Percentiles rank a stretch among this genome's conserved stretches.
These are phyloP conservation scores for Chloebia gouldiae DNA, from an alignment of 2,113 vertebrate genomes.

Conservation along the genomic window DNA sequence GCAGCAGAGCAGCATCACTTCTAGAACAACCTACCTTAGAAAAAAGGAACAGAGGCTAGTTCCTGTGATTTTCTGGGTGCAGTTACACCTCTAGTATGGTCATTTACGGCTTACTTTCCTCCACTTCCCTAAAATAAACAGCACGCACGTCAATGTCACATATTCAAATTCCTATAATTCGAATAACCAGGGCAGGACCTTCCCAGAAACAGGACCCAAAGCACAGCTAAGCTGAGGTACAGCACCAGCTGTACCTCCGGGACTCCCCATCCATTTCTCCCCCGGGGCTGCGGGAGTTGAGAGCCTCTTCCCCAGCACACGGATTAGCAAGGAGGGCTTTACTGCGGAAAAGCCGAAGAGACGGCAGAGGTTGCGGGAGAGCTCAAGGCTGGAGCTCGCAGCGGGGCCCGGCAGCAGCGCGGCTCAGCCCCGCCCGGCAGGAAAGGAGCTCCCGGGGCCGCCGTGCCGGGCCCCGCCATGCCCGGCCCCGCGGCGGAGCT, in stretches of 20 bases:
- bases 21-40: background rate
- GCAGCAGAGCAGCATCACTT: background rate
- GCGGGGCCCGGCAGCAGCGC: accelerated
- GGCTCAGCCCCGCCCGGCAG: background rate
- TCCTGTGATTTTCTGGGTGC: background rate
- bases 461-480: accelerated
- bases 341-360: background rate
- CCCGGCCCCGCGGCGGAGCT: accelerated
- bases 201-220: background rate
- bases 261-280: background rate
- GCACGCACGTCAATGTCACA: accelerated
- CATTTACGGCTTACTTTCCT: background rate
- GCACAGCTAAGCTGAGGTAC: accelerated
- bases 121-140: background rate
- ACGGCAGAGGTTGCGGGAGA: background rate
- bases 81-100: accelerated
- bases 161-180: background rate
- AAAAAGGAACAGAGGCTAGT: background rate
- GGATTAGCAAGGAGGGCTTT: accelerated
- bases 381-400: background rate
- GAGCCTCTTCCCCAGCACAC: background rate
- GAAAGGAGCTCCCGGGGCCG: background rate
- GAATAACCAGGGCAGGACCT: background rate
- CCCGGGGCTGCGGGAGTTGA: background rate
- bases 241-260: background rate